Base-by-base conservation (phyloP, 2,797 vertebrate genomes). In the Xenentodon cancila region DNA sequence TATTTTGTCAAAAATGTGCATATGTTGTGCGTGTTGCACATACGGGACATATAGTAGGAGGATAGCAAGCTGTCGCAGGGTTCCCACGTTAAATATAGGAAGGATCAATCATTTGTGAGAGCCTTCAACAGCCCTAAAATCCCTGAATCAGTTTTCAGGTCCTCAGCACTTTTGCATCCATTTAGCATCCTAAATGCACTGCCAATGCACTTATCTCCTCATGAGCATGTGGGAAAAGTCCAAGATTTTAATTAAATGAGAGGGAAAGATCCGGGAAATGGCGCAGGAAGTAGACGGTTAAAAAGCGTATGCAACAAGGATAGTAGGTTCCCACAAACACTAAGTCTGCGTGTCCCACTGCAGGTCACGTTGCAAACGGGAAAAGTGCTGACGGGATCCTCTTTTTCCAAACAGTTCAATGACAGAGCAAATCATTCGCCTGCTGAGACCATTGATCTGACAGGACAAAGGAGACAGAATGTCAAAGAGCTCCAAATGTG, bases 331-430 rank as follows among this genome's bases (percentile, higher is more conserved):
- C 65, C 47, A 43, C 32, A 18, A 68, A 71, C 46, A 25, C 43
- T 44, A 53, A 68, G 60, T 44, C 20, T 67, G 43, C 37, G 49
- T 69, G 59, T 81, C 73, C 64, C 22, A 43, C 22, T 17, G 18
- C 49, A 69, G 72, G 80, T 84, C 84, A 84, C 40, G 27, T 67
- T 83, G 74, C 83, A 81, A 58, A 82, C 61, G 63, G 58, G 65
- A 40, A 74, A 67, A 46, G 70, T 27, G 64, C 56, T 66, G 73
- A 71, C 6, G n/a, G 75, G 70, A 72, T 43, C 75, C 56, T 75
- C 69, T 27, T 72, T 84, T 79, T 81, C 69, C 64, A 77, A 85
- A 85, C 70, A 64, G 68, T 27, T 20, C 46, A 9, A 16, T 40
- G 71, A 61, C 20, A 68, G 46, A 66, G 60, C 68, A 81, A 81